phyloP scores from a whole-genome alignment of 2,797 vertebrate species.

The Discoglossus pictus region DNA sequence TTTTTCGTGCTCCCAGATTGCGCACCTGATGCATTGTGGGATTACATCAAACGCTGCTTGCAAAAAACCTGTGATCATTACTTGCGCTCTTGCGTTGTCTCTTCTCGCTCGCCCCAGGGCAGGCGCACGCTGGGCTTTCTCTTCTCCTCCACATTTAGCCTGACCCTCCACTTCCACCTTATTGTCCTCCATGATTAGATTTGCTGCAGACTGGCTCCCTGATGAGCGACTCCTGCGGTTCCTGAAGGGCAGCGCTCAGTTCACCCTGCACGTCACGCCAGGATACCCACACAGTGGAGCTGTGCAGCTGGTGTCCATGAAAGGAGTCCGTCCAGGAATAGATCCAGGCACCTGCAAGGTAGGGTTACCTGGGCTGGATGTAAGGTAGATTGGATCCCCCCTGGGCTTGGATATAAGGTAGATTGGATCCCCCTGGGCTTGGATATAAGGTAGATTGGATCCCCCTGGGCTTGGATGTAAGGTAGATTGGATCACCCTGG shows the following conservation, averaged over 20 bases:
- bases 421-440: not conserved
- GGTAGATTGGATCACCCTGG: no score
- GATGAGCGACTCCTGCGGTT: conserved; percentile 23
- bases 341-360: not conserved
- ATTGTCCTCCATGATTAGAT: conserved; percentile 5
- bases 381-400: no score
- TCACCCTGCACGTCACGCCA: conserved; percentile 15
- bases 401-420: not conserved
- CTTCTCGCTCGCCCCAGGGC: not conserved
- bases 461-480: no score
- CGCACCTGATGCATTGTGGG: no score
- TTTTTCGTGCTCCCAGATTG: no score
- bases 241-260: conserved; percentile 16
- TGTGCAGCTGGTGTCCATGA: not conserved
- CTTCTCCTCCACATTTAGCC: not conserved
- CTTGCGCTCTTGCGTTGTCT: no score
- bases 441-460: no score
- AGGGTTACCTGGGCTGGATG: no score
- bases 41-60: no score
- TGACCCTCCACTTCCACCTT: no score
- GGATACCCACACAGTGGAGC: conserved; percentile 31
- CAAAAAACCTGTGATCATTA: no score
- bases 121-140: not conserved
- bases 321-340: not conserved
- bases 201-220: conserved; percentile 50